Conservation (phyloP, 2,113 vertebrate genomes). For the Bucco capensis region DNA sequence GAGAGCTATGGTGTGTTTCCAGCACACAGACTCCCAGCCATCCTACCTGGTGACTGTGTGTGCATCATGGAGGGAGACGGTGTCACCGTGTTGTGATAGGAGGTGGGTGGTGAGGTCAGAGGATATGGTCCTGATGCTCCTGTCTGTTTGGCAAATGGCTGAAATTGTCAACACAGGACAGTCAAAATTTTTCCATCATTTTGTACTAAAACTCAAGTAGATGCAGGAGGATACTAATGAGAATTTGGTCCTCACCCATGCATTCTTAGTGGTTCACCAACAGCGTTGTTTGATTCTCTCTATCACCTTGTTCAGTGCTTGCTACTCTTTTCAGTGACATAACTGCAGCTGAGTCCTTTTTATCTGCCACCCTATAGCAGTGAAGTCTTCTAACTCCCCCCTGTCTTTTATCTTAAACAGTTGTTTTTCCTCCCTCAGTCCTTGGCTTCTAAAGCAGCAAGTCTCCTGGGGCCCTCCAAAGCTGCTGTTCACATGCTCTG, state of each 20-base stretch:
- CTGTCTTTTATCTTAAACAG: background rate
- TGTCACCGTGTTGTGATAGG: constrained; percentile 89
- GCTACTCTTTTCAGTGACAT: background rate
- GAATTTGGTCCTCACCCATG: background rate
- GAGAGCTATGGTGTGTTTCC: background rate
- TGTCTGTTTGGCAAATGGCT: constrained; percentile 81
- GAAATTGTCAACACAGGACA: constrained; percentile 47
- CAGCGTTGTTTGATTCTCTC: background rate
- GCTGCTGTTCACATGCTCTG: background rate
- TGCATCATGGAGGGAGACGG: constrained; percentile 97
- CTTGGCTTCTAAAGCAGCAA: background rate
- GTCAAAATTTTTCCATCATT: background rate
- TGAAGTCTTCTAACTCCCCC: background rate
- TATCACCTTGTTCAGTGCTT: background rate
- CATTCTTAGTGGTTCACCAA: background rate
- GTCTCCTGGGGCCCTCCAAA: constrained; percentile 12
- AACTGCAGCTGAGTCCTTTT: background rate
- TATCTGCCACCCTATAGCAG: background rate
- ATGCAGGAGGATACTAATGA: background rate
- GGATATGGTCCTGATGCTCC: constrained; percentile 85
- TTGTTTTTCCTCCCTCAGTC: background rate
- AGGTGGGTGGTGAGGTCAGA: constrained; percentile 92
- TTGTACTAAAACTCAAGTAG: background rate
- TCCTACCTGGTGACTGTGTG: constrained; percentile 93
- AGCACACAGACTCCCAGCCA: background rate